These are phyloP conservation scores for Sebastolobus alascanus DNA, from an alignment of 2,797 vertebrate species.

Conservation along the genomic window DNA sequence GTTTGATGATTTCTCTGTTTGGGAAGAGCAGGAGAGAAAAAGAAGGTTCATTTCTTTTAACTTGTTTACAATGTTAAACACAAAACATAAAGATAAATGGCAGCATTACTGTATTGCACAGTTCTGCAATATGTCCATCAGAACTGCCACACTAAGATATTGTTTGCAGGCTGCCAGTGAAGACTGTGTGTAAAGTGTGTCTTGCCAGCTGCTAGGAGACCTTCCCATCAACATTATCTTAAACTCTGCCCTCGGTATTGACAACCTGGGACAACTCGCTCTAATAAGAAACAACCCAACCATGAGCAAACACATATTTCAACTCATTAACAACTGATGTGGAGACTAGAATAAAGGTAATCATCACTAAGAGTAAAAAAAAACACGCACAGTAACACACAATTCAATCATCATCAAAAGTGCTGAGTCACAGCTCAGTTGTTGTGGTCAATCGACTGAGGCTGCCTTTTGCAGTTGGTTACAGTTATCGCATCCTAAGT, in stretches of 20 bases:
- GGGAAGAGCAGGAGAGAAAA: slow-evolving; percentile 25
- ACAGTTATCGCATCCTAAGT: slow-evolving; percentile 75
- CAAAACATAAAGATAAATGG: not conserved
- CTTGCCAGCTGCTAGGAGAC: not conserved
- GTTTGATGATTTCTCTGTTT: slow-evolving; percentile 75
- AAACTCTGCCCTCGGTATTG: not conserved
- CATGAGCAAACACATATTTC: slow-evolving; percentile 18
- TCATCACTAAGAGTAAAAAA: not conserved
- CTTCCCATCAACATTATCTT: not conserved
- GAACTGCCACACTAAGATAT: not conserved
- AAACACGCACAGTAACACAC: not conserved
- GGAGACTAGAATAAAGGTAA: not conserved
- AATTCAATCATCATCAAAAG: slow-evolving; percentile 29
- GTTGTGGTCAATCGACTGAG: slow-evolving; percentile 10
- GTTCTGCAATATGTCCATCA: not conserved
- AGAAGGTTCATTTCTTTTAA: not conserved
- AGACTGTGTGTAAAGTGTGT: not conserved
- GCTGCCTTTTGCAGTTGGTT: slow-evolving; percentile 51
- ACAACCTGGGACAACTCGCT: not conserved
- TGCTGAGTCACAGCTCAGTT: slow-evolving; percentile 30
- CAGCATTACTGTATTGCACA: not conserved
- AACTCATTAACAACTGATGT: not conserved
- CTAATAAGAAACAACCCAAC: slow-evolving; percentile 5
- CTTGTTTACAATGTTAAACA: not conserved
- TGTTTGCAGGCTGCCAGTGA: not conserved